Evolutionary conservation across 2,888 invertebrate species (phyloP).

Genomic region (Ischnus inquisitorius): DNA sequence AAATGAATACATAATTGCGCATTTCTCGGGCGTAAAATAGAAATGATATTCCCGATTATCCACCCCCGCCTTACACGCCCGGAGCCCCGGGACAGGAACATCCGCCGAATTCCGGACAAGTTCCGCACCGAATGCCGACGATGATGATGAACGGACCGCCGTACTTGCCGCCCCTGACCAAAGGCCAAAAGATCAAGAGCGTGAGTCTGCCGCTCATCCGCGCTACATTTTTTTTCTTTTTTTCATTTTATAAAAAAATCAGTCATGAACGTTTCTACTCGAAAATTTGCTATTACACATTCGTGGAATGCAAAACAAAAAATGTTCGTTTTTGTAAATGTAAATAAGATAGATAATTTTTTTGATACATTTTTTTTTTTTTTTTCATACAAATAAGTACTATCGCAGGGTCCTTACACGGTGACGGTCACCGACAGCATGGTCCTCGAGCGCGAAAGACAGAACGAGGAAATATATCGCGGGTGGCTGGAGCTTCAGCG

Average conservation of each 20-base stretch:
- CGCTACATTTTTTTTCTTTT: too few relatives aligned
- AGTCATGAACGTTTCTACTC: too few relatives aligned
- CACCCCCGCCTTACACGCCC: slow-evolving; percentile 50
- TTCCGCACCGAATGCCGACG: slow-evolving; percentile 60
- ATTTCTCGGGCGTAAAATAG: slow-evolving; percentile 28
- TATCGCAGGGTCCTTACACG: slow-evolving; percentile 79
- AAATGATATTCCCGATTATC: slow-evolving; percentile 55
- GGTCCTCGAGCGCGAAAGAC: slow-evolving; percentile 78
- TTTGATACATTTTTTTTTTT: background rate
- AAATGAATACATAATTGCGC: background rate
- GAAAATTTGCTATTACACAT: too few relatives aligned
- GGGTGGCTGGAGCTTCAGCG: slow-evolving; percentile 77
- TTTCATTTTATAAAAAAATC: background rate
- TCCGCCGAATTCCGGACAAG: slow-evolving; percentile 43
- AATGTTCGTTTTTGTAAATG: too few relatives aligned
- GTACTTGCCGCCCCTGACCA: slow-evolving; percentile 76
- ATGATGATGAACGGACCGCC: slow-evolving; percentile 74
- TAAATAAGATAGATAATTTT: too few relatives aligned
- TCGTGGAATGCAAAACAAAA: too few relatives aligned
- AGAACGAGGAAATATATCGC: slow-evolving; percentile 78
- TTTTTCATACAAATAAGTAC: background rate
- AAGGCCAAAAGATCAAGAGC: slow-evolving; percentile 77
- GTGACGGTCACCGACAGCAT: slow-evolving; percentile 79
- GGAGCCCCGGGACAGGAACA: slow-evolving; percentile 20
- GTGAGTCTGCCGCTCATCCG: slow-evolving; percentile 72